phyloP scores from a whole-genome alignment of 2,113 vertebrate species.

The Anarhynchus alexandrinus region DNA sequence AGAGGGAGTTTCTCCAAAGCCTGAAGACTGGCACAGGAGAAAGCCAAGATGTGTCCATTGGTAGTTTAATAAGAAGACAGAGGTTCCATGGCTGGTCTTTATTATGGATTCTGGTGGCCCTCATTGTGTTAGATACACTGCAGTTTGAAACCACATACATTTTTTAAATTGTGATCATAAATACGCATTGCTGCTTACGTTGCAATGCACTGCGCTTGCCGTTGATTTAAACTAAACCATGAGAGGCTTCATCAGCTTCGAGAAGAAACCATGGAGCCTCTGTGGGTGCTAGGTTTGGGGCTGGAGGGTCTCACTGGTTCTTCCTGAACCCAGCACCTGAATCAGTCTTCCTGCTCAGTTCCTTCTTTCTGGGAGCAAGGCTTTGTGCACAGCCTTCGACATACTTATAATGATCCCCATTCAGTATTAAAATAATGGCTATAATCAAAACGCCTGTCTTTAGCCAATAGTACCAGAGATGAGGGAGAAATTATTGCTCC shows the following conservation, averaged over 20 bases:
- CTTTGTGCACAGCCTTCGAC: neutral
- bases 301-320: neutral
- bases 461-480: neutral
- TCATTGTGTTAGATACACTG: neutral
- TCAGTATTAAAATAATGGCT: neutral
- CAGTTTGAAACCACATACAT: neutral
- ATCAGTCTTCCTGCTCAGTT: neutral
- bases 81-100: neutral
- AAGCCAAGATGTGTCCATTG: neutral
- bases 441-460: neutral
- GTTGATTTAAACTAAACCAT: neutral
- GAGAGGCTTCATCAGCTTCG: neutral
- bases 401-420: neutral
- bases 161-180: neutral
- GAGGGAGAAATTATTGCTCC: neutral
- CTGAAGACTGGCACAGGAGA: neutral
- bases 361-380: neutral
- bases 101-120: neutral
- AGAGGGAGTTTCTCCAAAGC: neutral
- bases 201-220: neutral
- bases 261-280: neutral
- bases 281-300: neutral
- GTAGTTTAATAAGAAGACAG: neutral
- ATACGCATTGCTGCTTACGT: neutral
- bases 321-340: neutral